Evolutionary conservation across 2,113 vertebrate species (phyloP).

Genomic region (Isichthys henryi): DNA sequence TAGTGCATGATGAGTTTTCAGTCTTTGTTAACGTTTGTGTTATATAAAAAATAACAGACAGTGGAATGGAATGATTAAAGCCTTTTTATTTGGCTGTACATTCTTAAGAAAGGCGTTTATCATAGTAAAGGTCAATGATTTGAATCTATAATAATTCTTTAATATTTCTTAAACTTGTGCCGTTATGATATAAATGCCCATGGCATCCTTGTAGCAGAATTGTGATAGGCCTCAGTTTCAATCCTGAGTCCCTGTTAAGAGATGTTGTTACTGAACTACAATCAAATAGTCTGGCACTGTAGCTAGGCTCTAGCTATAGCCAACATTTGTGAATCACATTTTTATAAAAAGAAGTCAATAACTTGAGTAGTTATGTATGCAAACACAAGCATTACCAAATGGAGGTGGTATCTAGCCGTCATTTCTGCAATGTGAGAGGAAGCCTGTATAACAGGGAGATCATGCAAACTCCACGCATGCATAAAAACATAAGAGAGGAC

Average conservation of each 20-base stretch:
- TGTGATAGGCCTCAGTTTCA: neutral
- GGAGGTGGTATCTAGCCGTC: neutral
- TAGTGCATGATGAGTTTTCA: neutral
- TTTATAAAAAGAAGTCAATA: neutral
- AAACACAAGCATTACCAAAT: neutral
- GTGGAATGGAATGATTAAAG: neutral
- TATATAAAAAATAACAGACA: neutral
- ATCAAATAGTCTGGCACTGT: neutral
- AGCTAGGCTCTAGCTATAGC: neutral
- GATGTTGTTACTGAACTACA: neutral
- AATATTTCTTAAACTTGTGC: neutral
- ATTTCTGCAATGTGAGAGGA: neutral
- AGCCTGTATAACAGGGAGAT: neutral
- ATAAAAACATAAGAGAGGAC: no score
- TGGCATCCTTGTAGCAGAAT: neutral
- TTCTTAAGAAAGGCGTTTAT: neutral
- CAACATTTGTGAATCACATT: neutral
- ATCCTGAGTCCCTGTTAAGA: neutral
- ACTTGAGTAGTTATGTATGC: neutral
- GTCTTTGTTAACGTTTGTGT: neutral
- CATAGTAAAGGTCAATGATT: neutral
- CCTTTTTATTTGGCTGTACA: neutral
- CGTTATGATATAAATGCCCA: neutral
- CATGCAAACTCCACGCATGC: neutral
- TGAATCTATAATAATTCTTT: neutral